phyloP scores from a whole-genome alignment of 2,888 invertebrate genomes.

The Blera fallax region DNA sequence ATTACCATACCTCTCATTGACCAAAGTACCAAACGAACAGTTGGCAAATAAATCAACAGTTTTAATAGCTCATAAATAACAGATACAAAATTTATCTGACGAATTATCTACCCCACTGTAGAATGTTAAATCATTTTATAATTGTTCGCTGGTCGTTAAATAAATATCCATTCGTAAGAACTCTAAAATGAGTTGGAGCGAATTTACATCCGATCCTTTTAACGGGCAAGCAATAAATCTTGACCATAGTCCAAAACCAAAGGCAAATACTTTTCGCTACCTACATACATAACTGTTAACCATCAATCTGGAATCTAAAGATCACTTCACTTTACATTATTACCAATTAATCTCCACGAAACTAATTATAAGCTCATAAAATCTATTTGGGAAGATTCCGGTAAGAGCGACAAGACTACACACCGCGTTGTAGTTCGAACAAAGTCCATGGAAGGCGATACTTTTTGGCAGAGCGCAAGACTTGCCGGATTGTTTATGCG shows the following conservation, averaged over 20 bases:
- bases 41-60: not conserved
- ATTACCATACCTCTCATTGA: not conserved
- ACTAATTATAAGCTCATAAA: constrained; percentile 66
- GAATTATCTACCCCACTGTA: constrained; percentile 3
- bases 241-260: not conserved
- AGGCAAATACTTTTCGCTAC: constrained; percentile 1
- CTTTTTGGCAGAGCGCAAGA: constrained; percentile 31
- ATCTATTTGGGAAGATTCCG: constrained; percentile 37
- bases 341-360: constrained; percentile 59
- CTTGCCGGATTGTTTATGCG: constrained; percentile 65
- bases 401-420: not conserved
- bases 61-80: constrained; percentile 13
- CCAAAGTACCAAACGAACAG: not conserved
- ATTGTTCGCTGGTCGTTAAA: constrained; percentile 5
- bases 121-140: constrained; percentile 13
- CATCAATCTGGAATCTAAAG: not conserved
- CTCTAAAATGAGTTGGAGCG: not conserved
- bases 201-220: constrained; percentile 16
- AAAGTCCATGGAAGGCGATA: constrained; percentile 13
- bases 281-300: constrained; percentile 1
- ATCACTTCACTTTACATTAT: constrained; percentile 38
- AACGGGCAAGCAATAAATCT: constrained; percentile 35
- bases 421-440: not conserved
- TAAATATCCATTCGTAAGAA: not conserved
- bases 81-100: constrained; percentile 8